Conservation (phyloP, 2,888 invertebrate genomes). For the Tetragnatha montana region DNA sequence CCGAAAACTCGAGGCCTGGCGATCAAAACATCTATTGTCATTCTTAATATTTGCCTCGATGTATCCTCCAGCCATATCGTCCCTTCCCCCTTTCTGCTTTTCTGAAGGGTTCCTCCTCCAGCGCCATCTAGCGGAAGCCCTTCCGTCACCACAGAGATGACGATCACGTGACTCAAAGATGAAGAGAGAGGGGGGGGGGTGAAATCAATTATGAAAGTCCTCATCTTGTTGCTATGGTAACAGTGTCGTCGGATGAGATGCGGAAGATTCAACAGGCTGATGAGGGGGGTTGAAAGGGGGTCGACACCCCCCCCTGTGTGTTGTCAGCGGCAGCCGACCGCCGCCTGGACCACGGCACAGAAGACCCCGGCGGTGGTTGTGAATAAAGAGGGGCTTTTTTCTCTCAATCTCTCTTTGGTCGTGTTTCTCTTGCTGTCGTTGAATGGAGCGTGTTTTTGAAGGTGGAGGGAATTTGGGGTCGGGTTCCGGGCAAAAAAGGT, state of each 20-base stretch:
- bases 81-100: not conserved
- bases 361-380: conserved; percentile 50
- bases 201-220: conserved; percentile 68
- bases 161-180: conserved; percentile 47
- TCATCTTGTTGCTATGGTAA: conserved; percentile 63
- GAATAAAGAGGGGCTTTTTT: conserved; percentile 35
- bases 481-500: not conserved
- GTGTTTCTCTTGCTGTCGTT: not conserved
- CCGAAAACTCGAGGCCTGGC: not conserved
- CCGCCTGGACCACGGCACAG: conserved; percentile 39
- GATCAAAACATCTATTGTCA: conserved; percentile 8
- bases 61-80: not conserved
- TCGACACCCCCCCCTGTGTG: conserved; percentile 1
- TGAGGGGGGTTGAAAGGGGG: conserved; percentile 32
- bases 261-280: conserved; percentile 64
- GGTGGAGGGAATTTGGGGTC: not conserved
- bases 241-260: conserved; percentile 56
- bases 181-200: conserved; percentile 24
- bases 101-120: not conserved
- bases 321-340: conserved; percentile 57
- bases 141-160: conserved; percentile 29
- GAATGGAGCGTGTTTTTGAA: conserved; percentile 6
- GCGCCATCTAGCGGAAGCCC: not conserved
- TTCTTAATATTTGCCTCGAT: conserved; percentile 12
- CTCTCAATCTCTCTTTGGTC: not conserved